Conservation (phyloP, 2,113 vertebrate genomes). For the Tricholaema leucomelas region DNA sequence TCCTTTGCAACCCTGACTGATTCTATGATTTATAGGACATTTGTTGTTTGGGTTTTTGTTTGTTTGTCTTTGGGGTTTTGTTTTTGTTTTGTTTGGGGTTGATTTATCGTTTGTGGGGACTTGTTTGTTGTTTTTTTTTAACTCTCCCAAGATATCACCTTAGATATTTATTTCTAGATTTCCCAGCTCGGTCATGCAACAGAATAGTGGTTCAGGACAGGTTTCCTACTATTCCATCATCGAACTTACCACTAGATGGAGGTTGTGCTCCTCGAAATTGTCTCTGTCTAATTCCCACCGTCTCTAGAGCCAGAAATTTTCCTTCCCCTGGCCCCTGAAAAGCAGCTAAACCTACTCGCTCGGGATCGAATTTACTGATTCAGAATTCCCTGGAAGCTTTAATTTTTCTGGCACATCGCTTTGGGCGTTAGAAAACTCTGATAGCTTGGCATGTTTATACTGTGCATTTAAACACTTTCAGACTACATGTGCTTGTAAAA, state of each 20-base stretch:
- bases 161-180: background rate
- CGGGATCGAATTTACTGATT: background rate
- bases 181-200: background rate
- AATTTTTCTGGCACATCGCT: background rate
- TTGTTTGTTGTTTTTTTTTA: background rate
- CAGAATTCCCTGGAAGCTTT: background rate
- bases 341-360: background rate
- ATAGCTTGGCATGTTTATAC: background rate
- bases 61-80: no score
- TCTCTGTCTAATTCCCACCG: background rate
- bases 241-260: background rate
- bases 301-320: background rate
- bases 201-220: background rate
- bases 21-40: background rate
- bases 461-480: background rate
- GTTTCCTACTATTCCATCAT: background rate
- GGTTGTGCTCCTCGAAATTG: background rate
- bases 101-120: no score
- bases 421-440: background rate
- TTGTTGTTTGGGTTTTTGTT: no score
- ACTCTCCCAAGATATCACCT: background rate
- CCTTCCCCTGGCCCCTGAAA: slow-evolving; percentile 1
- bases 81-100: no score
- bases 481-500: background rate
- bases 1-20: no score